phyloP scores from a whole-genome alignment of 2,797 vertebrate species.

The Glossophaga mutica region DNA sequence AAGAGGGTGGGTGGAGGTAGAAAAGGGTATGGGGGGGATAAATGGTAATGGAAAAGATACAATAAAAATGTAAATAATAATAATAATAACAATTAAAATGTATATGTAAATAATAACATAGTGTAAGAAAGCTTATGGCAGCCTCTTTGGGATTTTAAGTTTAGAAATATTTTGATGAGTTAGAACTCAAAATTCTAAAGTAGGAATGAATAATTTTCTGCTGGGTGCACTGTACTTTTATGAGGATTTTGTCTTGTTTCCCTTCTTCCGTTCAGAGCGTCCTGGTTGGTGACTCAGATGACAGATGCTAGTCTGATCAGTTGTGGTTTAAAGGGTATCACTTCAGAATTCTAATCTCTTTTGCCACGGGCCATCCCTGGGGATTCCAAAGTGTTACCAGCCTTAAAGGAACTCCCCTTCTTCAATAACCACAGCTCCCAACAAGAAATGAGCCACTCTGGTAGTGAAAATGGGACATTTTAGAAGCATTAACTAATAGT shows the following conservation, averaged over 20 bases:
- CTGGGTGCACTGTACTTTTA: constrained; percentile 54
- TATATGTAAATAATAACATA: not conserved
- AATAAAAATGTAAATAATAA: not conserved
- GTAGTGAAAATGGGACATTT: constrained; percentile 52
- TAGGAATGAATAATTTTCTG: constrained; percentile 4
- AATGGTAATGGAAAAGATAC: not conserved
- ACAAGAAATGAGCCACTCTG: constrained; percentile 51
- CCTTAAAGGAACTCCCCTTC: constrained; percentile 68
- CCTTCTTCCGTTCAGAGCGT: constrained; percentile 3
- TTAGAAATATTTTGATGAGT: not conserved
- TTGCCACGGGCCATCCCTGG: constrained; percentile 77
- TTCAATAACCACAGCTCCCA: constrained; percentile 48
- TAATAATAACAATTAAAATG: not conserved
- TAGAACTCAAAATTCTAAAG: constrained; percentile 44
- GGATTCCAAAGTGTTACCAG: constrained; percentile 75
- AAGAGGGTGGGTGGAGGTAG: too few relatives aligned
- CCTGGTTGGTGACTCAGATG: constrained; percentile 62
- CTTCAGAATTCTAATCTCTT: constrained; percentile 72
- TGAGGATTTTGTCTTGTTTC: constrained; percentile 50
- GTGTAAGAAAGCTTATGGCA: not conserved
- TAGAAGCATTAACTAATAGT: constrained; percentile 52
- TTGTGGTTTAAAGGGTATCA: constrained; percentile 73
- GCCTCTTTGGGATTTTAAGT: constrained; percentile 12
- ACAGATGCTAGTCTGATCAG: constrained; percentile 71
- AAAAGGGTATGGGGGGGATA: not conserved